Conservation (phyloP, 1,140 invertebrate genomes). For the Heliothis subflexa region DNA sequence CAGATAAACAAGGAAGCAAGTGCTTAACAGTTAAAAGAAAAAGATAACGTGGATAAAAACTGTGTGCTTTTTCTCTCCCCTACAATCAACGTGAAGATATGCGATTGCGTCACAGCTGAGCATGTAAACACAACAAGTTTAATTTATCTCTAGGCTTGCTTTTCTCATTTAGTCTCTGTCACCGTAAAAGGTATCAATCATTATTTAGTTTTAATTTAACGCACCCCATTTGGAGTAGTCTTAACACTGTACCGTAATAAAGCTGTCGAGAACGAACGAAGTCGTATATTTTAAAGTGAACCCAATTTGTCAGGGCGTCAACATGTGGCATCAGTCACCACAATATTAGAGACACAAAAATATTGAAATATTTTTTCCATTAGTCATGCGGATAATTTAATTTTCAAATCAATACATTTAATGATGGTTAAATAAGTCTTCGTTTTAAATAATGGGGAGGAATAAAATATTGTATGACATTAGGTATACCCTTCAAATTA, state of each 20-base stretch:
- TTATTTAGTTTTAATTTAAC: slow-evolving; percentile 44
- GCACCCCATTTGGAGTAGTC: slow-evolving; percentile 35
- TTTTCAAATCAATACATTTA: slow-evolving; percentile 7
- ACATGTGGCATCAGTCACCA: slow-evolving; percentile 48
- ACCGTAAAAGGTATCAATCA: slow-evolving; percentile 31
- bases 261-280: slow-evolving; percentile 45
- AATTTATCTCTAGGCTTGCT: slow-evolving; percentile 28
- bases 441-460: not conserved
- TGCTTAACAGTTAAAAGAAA: slow-evolving; percentile 11
- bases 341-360: slow-evolving; percentile 20
- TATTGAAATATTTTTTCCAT: slow-evolving; percentile 27
- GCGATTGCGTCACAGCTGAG: slow-evolving; percentile 26
- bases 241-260: slow-evolving; percentile 42
- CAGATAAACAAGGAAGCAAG: slow-evolving; percentile 22
- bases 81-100: slow-evolving; percentile 27
- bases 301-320: slow-evolving; percentile 47
- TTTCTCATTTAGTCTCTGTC: slow-evolving; percentile 32
- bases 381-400: slow-evolving; percentile 37
- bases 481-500: no score
- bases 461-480: no score
- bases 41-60: slow-evolving; percentile 14
- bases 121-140: slow-evolving; percentile 15
- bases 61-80: slow-evolving; percentile 21
- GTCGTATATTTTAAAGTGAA: slow-evolving; percentile 44
- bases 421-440: not conserved